Evolutionary conservation across 2,113 vertebrate species (phyloP).

Genomic region (Asarcornis scutulata): DNA sequence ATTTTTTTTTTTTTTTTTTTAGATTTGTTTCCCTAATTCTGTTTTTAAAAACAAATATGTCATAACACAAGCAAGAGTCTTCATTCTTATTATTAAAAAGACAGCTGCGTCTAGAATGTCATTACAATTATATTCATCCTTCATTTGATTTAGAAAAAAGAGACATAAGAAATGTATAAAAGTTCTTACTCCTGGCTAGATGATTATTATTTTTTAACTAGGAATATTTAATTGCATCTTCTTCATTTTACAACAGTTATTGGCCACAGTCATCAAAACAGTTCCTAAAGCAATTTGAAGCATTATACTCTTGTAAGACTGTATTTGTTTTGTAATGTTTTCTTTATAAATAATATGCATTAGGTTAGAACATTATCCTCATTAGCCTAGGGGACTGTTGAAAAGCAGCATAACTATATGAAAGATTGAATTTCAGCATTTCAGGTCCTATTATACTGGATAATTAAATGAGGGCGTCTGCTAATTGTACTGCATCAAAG

Average conservation of each 20-base stretch:
- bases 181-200: not conserved
- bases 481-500: slow-evolving; percentile 15
- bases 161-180: not conserved
- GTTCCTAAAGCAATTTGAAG: slow-evolving; percentile 41
- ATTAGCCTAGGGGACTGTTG: slow-evolving; percentile 36
- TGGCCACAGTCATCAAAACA: slow-evolving; percentile 14
- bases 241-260: slow-evolving; percentile 14
- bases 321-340: slow-evolving; percentile 25
- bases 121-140: not conserved
- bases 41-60: not conserved
- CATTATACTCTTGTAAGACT: not conserved
- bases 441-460: slow-evolving; percentile 14
- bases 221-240: slow-evolving; percentile 18
- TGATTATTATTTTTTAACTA: slow-evolving; percentile 31
- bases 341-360: slow-evolving; percentile 22
- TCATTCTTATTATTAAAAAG: not conserved
- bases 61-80: not conserved
- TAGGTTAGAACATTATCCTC: slow-evolving; percentile 37
- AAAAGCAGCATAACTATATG: slow-evolving; percentile 1
- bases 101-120: not conserved
- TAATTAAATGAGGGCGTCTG: slow-evolving; percentile 42
- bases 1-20: not conserved
- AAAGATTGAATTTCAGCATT: slow-evolving; percentile 51
- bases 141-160: not conserved
- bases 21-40: not conserved